These are phyloP conservation scores for Phataginus tetradactyla DNA, from an alignment of 2,797 vertebrate species.

Conservation along the genomic window DNA sequence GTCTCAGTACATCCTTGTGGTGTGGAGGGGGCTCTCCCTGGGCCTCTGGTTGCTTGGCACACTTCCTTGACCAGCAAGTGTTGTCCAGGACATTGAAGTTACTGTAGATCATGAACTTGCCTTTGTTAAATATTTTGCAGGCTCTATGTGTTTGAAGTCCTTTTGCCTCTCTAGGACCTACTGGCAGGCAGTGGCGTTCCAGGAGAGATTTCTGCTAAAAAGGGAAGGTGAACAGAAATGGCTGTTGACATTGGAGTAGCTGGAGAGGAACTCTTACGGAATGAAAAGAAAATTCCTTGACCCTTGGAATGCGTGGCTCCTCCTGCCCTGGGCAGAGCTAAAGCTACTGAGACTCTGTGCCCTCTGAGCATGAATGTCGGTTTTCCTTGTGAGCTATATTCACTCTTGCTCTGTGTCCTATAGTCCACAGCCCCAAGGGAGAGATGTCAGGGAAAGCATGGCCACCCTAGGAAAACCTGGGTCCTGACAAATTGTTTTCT, in stretches of 20 bases:
- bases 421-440: not conserved
- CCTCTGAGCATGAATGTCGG: fast-evolving
- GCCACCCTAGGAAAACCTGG: not conserved
- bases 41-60: not conserved
- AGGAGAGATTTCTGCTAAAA: not conserved
- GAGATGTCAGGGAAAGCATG: not conserved
- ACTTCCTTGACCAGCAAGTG: not conserved
- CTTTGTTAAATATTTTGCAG: constrained; percentile 54
- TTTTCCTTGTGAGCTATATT: not conserved
- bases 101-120: not conserved
- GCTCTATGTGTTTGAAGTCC: not conserved
- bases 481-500: not conserved
- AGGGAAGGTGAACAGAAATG: not conserved
- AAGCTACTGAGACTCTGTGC: not conserved
- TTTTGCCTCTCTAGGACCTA: not conserved
- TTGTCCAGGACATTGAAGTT: not conserved
- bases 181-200: not conserved
- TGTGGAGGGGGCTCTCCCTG: not conserved
- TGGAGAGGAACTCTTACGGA: not conserved
- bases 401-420: not conserved
- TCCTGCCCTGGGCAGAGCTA: no score
- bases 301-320: fast-evolving
- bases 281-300: not conserved
- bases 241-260: not conserved
- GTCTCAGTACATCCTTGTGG: not conserved